Base-by-base conservation (phyloP, 2,888 invertebrate genomes). In the Athripsodes cinereus region DNA sequence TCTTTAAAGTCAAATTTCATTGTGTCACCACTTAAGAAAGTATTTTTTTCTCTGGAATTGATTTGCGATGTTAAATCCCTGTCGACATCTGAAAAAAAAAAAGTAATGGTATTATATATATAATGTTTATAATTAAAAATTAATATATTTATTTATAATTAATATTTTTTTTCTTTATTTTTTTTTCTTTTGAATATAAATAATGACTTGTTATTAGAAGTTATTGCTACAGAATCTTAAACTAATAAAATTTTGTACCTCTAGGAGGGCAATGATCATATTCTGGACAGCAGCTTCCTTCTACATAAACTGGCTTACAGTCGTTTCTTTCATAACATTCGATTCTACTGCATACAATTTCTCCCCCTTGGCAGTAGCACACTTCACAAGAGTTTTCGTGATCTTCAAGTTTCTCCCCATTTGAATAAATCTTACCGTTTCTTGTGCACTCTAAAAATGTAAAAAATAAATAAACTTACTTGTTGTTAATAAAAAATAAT, bases 311-410 rank as follows among this genome's bases (percentile, higher is more conserved):
- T 35, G 88, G 88, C 67, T 82, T 80, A 73, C 90, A 90, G 73
- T 90, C 90, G 64, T 85, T 84, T 54, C 90, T 78, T 65, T 83
- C 81, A 73, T 86, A 88, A 73, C 90, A 90, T 53, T 86, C 86
- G 64, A 90, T 85, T 61, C 86, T 81, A 50, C 86, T 84, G 73
- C 90, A 90, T 67, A 86, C 84, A 66, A 90, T 83, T 71, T 88
- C 88, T 1, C 89, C 89, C 20, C 88, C 88, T 73, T 87, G 83
- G 72, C 90, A 90, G 74, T 88, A 88, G 73, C 90, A 90, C 60
- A 87, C 87, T 67, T 85, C 84, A 74, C 90, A 90, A 22, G 89
- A 89, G 65, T 84, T 84, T 64, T 81, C 81, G 2, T 85, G 84
- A 68, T 86, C 84, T 64, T 85, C 81, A 60, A 90, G 76, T 71